Evolutionary conservation across 2,797 vertebrate genomes (phyloP), one percentile per base, ranked within the genome.

Genomic region (Heliangelus exortis): DNA sequence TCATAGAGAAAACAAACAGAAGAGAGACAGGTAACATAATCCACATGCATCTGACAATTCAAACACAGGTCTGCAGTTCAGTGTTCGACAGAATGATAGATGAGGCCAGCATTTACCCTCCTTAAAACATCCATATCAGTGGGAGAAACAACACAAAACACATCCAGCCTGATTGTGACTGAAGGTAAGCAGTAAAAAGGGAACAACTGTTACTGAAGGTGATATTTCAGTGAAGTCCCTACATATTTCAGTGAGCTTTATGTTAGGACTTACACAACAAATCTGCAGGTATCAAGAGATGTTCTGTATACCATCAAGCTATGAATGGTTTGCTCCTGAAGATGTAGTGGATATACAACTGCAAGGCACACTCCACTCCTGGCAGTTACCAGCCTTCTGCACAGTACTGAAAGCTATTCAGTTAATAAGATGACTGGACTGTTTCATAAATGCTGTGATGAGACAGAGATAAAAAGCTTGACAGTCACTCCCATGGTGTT

Each of bases 11-110:
- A 96, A 88, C 65, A 93, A 91, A 87, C 79, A 54, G 62, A 82
- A 66, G 23, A 63, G 71, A 88, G 61, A 71, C 51, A 93, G 89
- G 91, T 89, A 93, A 95, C 86, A 78, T 36, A 84, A 93, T 57
- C 77, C 86, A 84, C 55, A 57, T 48, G 63, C 55, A 94, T 91
- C 74, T 89, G 92, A 91, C 84, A 92, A 92, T 87, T 86, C 89
- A 63, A 68, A 50, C 8, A 48, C 34, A 23, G 13, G n/a, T 47
- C 72, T 87, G 69, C 95, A 57, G 34, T 63, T 79, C 82, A 80
- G 34, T 14, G 28, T 25, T 29, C 86, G 84, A 81, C 79, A 89
- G 67, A 75, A 83, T 41, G 36, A 83, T 13, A 75, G 41, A 91
- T 23, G 33, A 74, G 61, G 22, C 39, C 65, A 81, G 36, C 61